phyloP scores from a whole-genome alignment of 2,797 vertebrate species.

The Silurus lanzhouensis region DNA sequence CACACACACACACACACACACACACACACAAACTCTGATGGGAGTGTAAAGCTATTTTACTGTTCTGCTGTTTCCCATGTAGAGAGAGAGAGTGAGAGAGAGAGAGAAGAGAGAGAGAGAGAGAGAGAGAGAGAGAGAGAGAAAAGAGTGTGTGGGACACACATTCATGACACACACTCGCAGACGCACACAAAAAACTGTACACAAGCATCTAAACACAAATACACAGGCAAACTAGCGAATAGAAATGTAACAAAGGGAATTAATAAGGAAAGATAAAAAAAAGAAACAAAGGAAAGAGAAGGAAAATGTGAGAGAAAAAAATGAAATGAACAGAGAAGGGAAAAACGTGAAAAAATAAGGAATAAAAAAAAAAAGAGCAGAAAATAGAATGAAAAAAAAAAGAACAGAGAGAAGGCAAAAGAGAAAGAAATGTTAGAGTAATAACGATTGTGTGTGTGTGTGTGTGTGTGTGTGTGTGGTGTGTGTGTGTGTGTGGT shows the following conservation, averaged over 20 bases:
- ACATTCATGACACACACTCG: not conserved
- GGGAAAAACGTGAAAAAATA: not conserved
- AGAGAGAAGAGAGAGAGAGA: not conserved
- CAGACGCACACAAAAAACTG: not conserved
- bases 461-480: too few species aligned
- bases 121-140: not conserved
- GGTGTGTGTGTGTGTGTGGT: too few species aligned
- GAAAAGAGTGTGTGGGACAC: too few species aligned
- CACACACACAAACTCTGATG: not conserved
- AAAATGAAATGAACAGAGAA: slow-evolving; percentile 5
- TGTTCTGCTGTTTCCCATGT: not conserved
- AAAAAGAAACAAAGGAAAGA: not conserved
- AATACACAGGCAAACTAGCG: not conserved
- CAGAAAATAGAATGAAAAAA: not conserved
- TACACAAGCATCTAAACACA: not conserved
- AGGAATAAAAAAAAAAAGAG: slow-evolving; percentile 25
- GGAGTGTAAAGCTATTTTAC: not conserved
- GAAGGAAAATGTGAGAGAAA: not conserved
- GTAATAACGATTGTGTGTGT: too few species aligned
- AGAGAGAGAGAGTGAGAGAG: not conserved
- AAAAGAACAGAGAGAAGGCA: too few species aligned
- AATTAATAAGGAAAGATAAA: not conserved
- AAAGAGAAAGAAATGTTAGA: too few species aligned
- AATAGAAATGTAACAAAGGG: not conserved
- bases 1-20: not conserved